phyloP scores from a whole-genome alignment of 2,113 vertebrate species.

The Hymenochirus boettgeri region DNA sequence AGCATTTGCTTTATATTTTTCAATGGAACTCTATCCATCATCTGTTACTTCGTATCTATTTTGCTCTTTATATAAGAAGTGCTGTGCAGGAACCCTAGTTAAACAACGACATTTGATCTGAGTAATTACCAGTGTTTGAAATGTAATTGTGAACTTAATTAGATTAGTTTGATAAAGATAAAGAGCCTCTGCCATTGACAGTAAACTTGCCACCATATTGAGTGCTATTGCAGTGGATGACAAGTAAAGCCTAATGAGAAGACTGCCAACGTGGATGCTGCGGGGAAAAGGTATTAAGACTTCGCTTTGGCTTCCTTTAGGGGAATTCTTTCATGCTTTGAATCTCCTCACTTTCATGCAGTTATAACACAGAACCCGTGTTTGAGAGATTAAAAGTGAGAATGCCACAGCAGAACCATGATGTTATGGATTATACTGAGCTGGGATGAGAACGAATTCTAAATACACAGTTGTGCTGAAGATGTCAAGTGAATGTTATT shows the following conservation, averaged over 20 bases:
- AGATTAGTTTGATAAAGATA: conserved; percentile 63
- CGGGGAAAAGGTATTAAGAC: conserved; percentile 47
- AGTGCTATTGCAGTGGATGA: conserved; percentile 53
- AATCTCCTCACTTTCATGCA: conserved; percentile 39
- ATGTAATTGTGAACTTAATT: no score
- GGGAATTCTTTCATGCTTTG: conserved; percentile 49
- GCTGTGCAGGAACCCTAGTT: no score
- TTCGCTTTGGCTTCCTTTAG: conserved; percentile 51
- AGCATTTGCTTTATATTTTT: no score
- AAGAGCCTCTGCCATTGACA: conserved; percentile 63
- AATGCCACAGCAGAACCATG: conserved; percentile 21
- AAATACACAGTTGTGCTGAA: conserved; percentile 31
- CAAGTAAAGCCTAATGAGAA: conserved; percentile 59
- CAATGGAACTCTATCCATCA: no score
- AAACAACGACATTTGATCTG: no score
- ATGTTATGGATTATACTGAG: conserved; percentile 26
- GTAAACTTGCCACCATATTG: conserved; percentile 54
- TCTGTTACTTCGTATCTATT: no score
- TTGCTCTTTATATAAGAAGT: no score
- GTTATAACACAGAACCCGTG: conserved; percentile 40
- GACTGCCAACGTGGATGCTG: conserved; percentile 48
- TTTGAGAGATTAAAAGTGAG: conserved; percentile 35
- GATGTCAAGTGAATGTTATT: conserved; percentile 32
- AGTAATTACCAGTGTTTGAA: no score
- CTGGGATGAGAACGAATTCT: conserved; percentile 25